Evolutionary conservation across 2,888 invertebrate species (phyloP).

Genomic region (Orthonevra nobilis): DNA sequence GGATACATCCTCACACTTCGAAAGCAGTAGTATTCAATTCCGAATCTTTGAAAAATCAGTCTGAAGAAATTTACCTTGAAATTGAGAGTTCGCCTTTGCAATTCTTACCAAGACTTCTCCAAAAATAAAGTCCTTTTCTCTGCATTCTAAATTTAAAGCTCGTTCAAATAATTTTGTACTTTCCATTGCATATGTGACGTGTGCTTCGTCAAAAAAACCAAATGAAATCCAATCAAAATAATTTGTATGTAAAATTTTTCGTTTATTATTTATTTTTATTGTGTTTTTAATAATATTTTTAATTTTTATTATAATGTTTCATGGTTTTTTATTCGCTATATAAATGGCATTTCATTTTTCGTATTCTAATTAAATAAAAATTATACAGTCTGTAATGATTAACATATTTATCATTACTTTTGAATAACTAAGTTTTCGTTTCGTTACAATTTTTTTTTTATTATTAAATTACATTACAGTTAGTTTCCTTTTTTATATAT

Average conservation of each 20-base stretch:
- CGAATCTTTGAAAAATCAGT: too few relatives aligned
- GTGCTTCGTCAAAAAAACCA: too few relatives aligned
- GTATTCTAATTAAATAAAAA: constrained; percentile 66
- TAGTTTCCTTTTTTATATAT: constrained; percentile 23
- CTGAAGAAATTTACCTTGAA: too few relatives aligned
- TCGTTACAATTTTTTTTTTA: background rate
- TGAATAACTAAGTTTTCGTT: constrained; percentile 52
- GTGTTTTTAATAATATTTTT: constrained; percentile 51
- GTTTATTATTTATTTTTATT: constrained; percentile 57
- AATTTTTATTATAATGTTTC: constrained; percentile 49
- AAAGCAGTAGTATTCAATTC: too few relatives aligned
- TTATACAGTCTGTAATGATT: constrained; percentile 66
- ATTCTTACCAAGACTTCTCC: too few relatives aligned
- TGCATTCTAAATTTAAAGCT: background rate
- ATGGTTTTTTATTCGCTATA: constrained; percentile 61
- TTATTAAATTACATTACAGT: constrained; percentile 51
- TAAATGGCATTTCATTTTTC: constrained; percentile 68
- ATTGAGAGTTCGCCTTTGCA: too few relatives aligned
- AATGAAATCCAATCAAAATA: background rate
- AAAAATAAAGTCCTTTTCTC: too few relatives aligned
- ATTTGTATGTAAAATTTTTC: constrained; percentile 63
- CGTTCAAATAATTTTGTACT: too few relatives aligned
- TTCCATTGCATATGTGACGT: too few relatives aligned
- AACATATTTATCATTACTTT: constrained; percentile 45
- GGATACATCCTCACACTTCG: too few relatives aligned